Conservation (phyloP, 2,888 invertebrate species). For the Leptothorax acervorum region DNA sequence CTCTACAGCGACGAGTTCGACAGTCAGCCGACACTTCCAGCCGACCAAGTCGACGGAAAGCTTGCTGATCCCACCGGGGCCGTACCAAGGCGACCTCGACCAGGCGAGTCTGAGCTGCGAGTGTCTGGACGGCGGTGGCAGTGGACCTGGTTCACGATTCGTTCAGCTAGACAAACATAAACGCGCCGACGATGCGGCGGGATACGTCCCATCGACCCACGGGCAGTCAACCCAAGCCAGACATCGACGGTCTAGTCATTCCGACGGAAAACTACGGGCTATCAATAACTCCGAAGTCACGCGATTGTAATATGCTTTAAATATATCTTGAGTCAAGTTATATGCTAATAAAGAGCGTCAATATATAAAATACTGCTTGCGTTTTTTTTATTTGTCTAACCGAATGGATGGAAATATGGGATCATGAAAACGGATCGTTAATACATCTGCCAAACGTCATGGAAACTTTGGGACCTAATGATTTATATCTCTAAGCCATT, state of each 20-base stretch:
- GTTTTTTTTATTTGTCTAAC: conserved; percentile 18
- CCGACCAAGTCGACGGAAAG: conserved; percentile 94
- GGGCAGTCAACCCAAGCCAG: conserved; percentile 71
- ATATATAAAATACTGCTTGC: conserved; percentile 12
- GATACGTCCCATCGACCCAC: conserved; percentile 70
- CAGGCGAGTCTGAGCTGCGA: conserved; percentile 90
- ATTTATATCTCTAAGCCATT: not conserved
- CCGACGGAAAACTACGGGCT: conserved; percentile 80
- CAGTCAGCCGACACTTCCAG: conserved; percentile 86
- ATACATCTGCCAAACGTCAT: not conserved
- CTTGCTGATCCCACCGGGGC: conserved; percentile 88
- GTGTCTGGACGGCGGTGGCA: conserved; percentile 86
- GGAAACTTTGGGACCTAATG: not conserved
- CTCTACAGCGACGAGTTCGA: conserved; percentile 80
- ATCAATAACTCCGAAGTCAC: conserved; percentile 81
- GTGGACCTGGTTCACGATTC: conserved; percentile 71
- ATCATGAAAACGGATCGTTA: not conserved
- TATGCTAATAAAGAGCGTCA: conserved; percentile 33
- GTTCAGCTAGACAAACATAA: conserved; percentile 82
- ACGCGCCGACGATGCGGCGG: conserved; percentile 76
- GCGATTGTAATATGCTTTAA: conserved; percentile 76
- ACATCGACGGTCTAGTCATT: conserved; percentile 83
- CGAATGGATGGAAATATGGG: not conserved
- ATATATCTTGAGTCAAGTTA: conserved; percentile 34
- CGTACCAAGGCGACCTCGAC: conserved; percentile 89